Evolutionary conservation across 2,113 vertebrate species (phyloP), one percentile per base, ranked within the genome.

Genomic region (Oenanthe melanoleuca): DNA sequence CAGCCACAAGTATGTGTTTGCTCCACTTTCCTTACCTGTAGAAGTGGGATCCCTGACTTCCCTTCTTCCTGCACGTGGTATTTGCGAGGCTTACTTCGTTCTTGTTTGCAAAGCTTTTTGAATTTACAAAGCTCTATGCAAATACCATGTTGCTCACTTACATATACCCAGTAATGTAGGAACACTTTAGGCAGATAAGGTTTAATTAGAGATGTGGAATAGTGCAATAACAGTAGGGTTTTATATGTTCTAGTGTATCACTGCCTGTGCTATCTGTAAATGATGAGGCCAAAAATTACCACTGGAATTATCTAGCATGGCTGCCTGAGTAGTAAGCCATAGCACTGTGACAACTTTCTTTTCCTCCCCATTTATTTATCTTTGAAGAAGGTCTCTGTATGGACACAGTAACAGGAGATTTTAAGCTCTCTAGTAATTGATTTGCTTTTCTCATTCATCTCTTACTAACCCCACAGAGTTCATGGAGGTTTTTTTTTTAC

Each of bases 141-240:
- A 96, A 96, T 96, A 88, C 29, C 93, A 94, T 21, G 5, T 86
- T 78, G 31, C 64, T 90, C 56, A 14, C 81, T 88, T 77, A 55
- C 44, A 24, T 56, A 56, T 49, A 89, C 45, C 60, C 82, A 57
- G 45, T 74, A 80, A 88, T 4, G 18, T 29, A 71, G 45, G 60
- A 66, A 65, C 72, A 78, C 72, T 94, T 96, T 25, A 66, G 47
- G 45, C 28, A 92, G 65, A 49, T 86, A 88, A 97, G 37, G 57
- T 96, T 94, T 95, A 95, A 92, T 96, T 95, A 93, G 72, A 86
- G 28, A 65, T 50, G 65, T 72, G 40, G 55, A 94, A 53, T 72
- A 67, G 28, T 65, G 61, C 49, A 92, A 12, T 86, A 93, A 84
- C 23, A 34, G 33, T 67, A 80, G 91, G 91, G 91, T 95, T 94